Conservation (phyloP, 1,140 invertebrate species). For the Eueides isabella region DNA sequence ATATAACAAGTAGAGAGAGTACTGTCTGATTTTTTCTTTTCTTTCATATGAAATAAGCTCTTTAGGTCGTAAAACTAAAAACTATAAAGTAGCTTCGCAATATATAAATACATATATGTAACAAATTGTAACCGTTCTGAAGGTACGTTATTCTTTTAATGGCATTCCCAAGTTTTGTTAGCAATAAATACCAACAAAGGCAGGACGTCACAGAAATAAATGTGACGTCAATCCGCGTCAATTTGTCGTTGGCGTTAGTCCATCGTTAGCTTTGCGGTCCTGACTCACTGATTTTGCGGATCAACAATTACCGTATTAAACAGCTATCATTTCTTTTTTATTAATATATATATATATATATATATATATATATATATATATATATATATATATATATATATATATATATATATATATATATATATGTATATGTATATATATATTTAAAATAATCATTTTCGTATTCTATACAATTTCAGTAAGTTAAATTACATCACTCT, state of each 20-base stretch:
- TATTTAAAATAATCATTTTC: too few species aligned
- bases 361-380: too few species aligned
- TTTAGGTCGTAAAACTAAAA: not conserved
- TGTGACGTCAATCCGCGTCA: conserved; percentile 74
- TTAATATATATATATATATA: too few species aligned
- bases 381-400: too few species aligned
- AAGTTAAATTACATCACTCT: too few species aligned
- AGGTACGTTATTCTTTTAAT: conserved; percentile 51
- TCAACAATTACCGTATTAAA: not conserved
- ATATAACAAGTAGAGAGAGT: too few species aligned
- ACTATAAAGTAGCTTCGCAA: not conserved
- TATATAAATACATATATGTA: not conserved
- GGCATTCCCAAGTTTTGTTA: conserved; percentile 64
- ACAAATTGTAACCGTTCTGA: not conserved
- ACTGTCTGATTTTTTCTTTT: not conserved
- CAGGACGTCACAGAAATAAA: conserved; percentile 69
- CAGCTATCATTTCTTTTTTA: not conserved
- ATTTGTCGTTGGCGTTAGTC: conserved; percentile 61
- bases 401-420: too few species aligned
- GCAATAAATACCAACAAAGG: conserved; percentile 72
- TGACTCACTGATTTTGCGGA: conserved; percentile 45
- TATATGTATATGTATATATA: too few species aligned
- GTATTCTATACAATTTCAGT: too few species aligned
- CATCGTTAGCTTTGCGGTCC: conserved; percentile 57
- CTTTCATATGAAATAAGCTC: not conserved